A percentile compares a stretch with the other conserved stretches of the same genome.
phyloP scores from a whole-genome alignment of 2,113 vertebrate species.

The Holacanthus passer region DNA sequence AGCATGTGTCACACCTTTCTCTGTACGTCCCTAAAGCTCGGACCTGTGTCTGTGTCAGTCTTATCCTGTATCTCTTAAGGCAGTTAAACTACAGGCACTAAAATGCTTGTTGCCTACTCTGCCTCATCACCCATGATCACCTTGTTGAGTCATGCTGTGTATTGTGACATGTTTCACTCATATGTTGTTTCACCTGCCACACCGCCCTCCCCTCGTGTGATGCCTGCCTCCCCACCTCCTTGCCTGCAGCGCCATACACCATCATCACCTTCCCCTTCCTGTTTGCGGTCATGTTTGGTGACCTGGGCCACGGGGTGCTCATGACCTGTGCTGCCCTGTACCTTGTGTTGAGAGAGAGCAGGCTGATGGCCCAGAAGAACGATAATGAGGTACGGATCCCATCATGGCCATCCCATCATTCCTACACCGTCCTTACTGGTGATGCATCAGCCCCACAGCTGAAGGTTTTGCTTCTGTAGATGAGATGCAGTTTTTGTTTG shows the following conservation, averaged over 20 bases:
- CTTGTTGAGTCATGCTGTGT: not conserved
- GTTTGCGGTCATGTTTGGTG: slow-evolving; percentile 99
- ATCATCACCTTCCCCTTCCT: slow-evolving; percentile 99
- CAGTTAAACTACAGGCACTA: not conserved
- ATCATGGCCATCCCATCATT: slow-evolving; percentile 21
- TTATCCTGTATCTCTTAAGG: not conserved
- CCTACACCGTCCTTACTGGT: not conserved
- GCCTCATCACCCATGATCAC: slow-evolving; percentile 31
- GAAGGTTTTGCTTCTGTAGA: not conserved
- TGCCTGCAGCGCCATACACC: slow-evolving; percentile 92
- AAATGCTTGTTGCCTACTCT: not conserved
- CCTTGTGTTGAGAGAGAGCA: slow-evolving; percentile 94
- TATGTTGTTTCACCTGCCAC: slow-evolving; percentile 11
- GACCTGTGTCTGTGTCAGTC: not conserved
- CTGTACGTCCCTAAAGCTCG: not conserved
- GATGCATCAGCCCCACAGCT: not conserved
- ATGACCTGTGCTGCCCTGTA: slow-evolving; percentile 95
- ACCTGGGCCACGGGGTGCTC: slow-evolving; percentile 94
- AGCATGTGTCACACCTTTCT: not conserved
- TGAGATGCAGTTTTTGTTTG: not conserved
- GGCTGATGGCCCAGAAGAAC: slow-evolving; percentile 94
- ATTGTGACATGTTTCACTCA: slow-evolving; percentile 5
- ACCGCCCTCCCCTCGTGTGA: slow-evolving; percentile 8
- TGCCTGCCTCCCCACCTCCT: slow-evolving; percentile 34
- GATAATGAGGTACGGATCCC: slow-evolving; percentile 92